Percentiles rank a stretch among this genome's conserved stretches.
Evolutionary conservation across 2,113 vertebrate genomes (phyloP).

Genomic region (Chelonoidis abingdonii): DNA sequence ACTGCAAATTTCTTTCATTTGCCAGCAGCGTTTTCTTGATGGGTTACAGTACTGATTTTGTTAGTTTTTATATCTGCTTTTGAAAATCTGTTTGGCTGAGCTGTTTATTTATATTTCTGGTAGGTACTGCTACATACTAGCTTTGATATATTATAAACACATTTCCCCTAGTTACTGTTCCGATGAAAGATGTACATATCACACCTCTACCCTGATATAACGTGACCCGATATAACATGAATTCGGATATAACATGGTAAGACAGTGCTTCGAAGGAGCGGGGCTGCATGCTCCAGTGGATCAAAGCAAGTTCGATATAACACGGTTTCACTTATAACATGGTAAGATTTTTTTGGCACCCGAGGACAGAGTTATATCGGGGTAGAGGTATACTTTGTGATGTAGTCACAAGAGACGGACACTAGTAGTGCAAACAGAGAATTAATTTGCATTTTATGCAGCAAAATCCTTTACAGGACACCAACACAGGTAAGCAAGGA

Average conservation of each 20-base stretch:
- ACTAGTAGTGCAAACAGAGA: slow-evolving; percentile 23
- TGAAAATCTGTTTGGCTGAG: neutral
- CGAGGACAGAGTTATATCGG: too few relatives aligned
- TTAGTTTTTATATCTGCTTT: neutral
- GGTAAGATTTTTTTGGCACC: too few relatives aligned
- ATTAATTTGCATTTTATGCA: slow-evolving; percentile 45
- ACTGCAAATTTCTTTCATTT: neutral
- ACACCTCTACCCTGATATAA: too few relatives aligned
- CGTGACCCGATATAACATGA: too few relatives aligned
- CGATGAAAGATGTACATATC: neutral
- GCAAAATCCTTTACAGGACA: slow-evolving; percentile 45
- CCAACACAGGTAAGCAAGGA: neutral
- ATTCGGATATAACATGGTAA: too few relatives aligned
- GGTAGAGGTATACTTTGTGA: neutral
- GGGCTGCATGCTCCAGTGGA: too few relatives aligned
- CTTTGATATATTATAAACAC: neutral
- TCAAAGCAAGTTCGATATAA: too few relatives aligned
- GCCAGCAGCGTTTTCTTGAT: neutral
- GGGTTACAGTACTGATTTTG: neutral
- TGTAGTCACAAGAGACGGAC: neutral
- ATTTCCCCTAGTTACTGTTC: neutral
- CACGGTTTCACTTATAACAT: too few relatives aligned
- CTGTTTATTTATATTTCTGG: neutral
- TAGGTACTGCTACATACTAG: neutral
- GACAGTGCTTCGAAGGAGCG: too few relatives aligned